Evolutionary conservation across 2,888 invertebrate species (phyloP), one percentile per base, ranked within the genome.

Genomic region (Ormia ochracea): DNA sequence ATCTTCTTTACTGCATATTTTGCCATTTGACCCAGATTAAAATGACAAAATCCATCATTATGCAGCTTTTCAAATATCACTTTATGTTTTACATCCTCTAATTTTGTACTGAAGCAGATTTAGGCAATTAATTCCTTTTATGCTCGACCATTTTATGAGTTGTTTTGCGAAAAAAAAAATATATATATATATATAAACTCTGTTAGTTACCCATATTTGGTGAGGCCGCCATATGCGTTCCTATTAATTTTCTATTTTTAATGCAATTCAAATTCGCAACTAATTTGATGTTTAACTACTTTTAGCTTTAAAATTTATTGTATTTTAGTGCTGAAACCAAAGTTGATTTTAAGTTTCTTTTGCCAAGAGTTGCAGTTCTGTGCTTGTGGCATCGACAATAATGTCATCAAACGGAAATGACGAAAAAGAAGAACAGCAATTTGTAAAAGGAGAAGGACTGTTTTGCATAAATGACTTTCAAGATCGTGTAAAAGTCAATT

Each of bases 231-330:
- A n/a, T n/a, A n/a, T n/a, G n/a, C n/a, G n/a, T n/a, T n/a, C n/a
- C n/a, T n/a, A n/a, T n/a, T n/a, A n/a, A n/a, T n/a, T n/a, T n/a
- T n/a, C n/a, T n/a, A n/a, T n/a, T n/a, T n/a, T n/a, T n/a, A 59
- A 61, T 5, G 52, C 66, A 59, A 21, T 54, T 45, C 7, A 61
- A 68, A 68, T 78, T 68, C 68, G 68, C 68, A 61, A 61, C 68
- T 69, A 73, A 74, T 73, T 78, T 78, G 31, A 54, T 74, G 56
- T 63, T 68, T 69, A 78, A 78, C 63, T 68, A 38, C 63, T 63
- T 56, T 73, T 54, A 26, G 23, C 48, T 74, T 50, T 48, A 43
- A 69, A 63, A 78, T 74, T 74, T 69, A 74, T 74, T 48, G 48
- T 61, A 52, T 45, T 73, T 68, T 61, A 54, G 23, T 36, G 56